These are phyloP conservation scores for Drosophila anomelani DNA, from an alignment of 2,888 invertebrate species.

Conservation along the genomic window DNA sequence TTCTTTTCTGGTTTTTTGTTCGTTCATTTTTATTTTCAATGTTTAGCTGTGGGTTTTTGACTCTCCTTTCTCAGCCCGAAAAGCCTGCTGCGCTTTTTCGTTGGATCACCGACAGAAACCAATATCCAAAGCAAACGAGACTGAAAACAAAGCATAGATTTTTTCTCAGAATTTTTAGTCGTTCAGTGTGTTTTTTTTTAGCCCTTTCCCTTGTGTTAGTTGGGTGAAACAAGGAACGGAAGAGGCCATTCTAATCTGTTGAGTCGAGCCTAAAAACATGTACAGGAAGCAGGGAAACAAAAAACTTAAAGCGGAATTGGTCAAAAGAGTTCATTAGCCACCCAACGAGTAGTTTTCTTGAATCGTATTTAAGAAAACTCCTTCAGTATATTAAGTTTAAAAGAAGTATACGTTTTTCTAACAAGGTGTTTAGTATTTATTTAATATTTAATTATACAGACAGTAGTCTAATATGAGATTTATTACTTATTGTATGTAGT, in stretches of 20 bases:
- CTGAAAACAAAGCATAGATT: conserved; percentile 10
- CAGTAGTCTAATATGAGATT: background rate
- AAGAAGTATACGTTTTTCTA: background rate
- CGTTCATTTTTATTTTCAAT: conserved; percentile 18
- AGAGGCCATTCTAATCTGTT: conserved; percentile 33
- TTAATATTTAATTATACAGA: background rate
- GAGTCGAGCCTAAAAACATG: conserved; percentile 5
- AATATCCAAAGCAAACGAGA: conserved; percentile 31
- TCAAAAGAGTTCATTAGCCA: conserved; percentile 1
- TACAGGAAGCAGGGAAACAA: background rate
- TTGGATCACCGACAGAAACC: conserved; percentile 28
- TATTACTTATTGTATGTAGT: too few species aligned
- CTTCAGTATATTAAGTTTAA: background rate
- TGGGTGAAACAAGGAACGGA: conserved; percentile 51
- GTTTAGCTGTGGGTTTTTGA: conserved; percentile 4
- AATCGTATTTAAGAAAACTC: background rate
- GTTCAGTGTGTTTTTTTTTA: conserved; percentile 5
- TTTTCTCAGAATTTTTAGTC: conserved; percentile 19
- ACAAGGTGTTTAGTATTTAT: too few species aligned
- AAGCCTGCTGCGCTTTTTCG: conserved; percentile 10
- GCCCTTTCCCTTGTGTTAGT: conserved; percentile 16
- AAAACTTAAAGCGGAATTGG: conserved; percentile 13
- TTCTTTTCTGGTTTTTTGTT: conserved; percentile 16
- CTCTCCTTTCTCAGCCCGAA: conserved; percentile 2
- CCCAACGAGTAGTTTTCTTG: background rate